Percentiles rank a stretch among this genome's conserved stretches.
phyloP scores from a whole-genome alignment of 2,888 invertebrate species.

The Stomorhina lunata region DNA sequence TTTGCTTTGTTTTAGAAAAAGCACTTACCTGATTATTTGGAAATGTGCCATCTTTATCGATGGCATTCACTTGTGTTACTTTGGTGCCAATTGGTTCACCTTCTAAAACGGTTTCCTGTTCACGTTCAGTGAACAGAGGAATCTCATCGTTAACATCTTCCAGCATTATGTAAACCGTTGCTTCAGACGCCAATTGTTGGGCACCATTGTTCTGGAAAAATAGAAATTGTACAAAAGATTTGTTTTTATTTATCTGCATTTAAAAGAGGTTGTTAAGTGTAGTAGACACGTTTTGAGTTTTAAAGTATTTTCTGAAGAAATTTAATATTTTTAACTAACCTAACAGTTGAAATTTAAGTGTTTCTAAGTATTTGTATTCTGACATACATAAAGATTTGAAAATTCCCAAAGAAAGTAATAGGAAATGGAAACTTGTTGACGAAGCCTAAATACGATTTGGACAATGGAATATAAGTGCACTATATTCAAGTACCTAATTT shows the following conservation, averaged over 20 bases:
- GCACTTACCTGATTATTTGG: conserved; percentile 93
- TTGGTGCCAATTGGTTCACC: conserved; percentile 97
- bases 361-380: too few relatives aligned
- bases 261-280: background rate
- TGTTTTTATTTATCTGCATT: background rate
- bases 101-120: conserved; percentile 96
- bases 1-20: background rate
- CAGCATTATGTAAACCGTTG: conserved; percentile 94
- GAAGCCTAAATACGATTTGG: too few relatives aligned
- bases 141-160: conserved; percentile 99
- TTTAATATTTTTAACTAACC: too few relatives aligned
- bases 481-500: too few relatives aligned
- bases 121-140: conserved; percentile 95
- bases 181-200: conserved; percentile 96
- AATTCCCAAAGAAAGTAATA: too few relatives aligned
- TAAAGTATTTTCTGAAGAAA: too few relatives aligned
- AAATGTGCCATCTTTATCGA: conserved; percentile 96
- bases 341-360: too few relatives aligned
- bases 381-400: too few relatives aligned
- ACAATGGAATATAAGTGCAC: too few relatives aligned
- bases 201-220: conserved; percentile 92
- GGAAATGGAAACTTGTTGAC: too few relatives aligned
- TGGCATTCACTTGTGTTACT: conserved; percentile 97
- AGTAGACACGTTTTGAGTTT: too few relatives aligned
- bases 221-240: background rate